Evolutionary conservation across 2,113 vertebrate species (phyloP).

Genomic region (Ptyas mucosa): DNA sequence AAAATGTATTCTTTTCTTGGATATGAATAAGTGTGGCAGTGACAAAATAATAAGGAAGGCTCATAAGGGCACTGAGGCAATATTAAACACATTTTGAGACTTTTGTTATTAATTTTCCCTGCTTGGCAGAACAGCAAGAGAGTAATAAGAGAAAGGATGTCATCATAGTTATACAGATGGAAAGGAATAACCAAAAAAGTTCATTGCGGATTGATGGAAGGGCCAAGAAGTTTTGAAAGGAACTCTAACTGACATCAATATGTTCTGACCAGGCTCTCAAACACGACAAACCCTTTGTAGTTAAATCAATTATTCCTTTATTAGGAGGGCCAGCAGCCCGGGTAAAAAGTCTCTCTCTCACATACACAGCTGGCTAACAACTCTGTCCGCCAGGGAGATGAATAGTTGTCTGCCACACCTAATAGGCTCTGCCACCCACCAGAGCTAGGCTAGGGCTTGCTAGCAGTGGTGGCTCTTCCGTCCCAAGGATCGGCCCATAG

Average conservation of each 20-base stretch:
- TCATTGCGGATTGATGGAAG: slow-evolving; percentile 18
- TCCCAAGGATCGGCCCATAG: no score
- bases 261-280: no score
- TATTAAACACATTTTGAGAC: slow-evolving; percentile 48
- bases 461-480: no score
- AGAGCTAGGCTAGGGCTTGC: no score
- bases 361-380: no score
- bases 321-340: no score
- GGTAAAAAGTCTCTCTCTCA: no score
- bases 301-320: no score
- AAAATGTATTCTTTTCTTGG: slow-evolving; percentile 24
- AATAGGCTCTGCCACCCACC: no score
- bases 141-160: slow-evolving; percentile 25
- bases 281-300: no score
- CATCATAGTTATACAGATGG: slow-evolving; percentile 41
- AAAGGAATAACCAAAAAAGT: slow-evolving; percentile 27
- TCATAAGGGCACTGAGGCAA: slow-evolving; percentile 39
- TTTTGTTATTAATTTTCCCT: slow-evolving; percentile 56
- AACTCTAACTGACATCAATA: background rate
- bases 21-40: slow-evolving; percentile 32
- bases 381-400: no score
- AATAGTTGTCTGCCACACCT: no score
- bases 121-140: slow-evolving; percentile 53
- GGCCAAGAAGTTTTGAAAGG: background rate
- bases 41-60: slow-evolving; percentile 40